Conservation (phyloP, 2,797 vertebrate genomes). For the Lithobates sylvaticus region DNA sequence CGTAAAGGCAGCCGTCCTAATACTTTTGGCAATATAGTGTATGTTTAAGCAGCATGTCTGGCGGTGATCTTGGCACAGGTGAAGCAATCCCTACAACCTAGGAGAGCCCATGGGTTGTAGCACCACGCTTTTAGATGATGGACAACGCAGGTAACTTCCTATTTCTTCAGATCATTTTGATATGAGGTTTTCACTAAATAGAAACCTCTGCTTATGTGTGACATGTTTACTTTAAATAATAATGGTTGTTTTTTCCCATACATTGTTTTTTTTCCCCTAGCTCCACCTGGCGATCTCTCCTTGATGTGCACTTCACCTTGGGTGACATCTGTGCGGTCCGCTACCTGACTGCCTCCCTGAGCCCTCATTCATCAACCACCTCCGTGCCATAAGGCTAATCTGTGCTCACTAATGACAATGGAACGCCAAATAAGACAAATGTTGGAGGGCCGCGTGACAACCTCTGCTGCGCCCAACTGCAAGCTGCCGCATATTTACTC, state of each 20-base stretch:
- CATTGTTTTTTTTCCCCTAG: neutral
- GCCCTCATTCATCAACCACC: slow-evolving; percentile 12
- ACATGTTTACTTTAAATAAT: neutral
- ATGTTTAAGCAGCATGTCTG: too few species aligned
- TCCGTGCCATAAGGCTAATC: slow-evolving; percentile 20
- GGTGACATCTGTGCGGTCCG: neutral
- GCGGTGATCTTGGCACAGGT: too few species aligned
- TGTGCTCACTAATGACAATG: slow-evolving; percentile 6
- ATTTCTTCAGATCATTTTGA: too few species aligned
- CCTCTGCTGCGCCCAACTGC: neutral
- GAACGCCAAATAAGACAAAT: neutral
- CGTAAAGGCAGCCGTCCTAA: too few species aligned
- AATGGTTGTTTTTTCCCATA: neutral
- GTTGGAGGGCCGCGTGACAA: neutral
- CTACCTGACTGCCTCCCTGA: slow-evolving; percentile 23
- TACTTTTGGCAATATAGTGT: too few species aligned
- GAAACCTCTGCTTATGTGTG: too few species aligned
- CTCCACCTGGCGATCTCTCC: neutral
- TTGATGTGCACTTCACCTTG: neutral
- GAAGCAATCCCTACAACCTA: too few species aligned
- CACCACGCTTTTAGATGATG: too few species aligned
- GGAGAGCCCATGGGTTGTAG: too few species aligned
- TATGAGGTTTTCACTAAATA: too few species aligned
- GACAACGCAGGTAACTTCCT: too few species aligned
- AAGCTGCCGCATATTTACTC: neutral